Evolutionary conservation across 2,797 vertebrate genomes (phyloP).

Genomic region (Limnodromus scolopaceus): DNA sequence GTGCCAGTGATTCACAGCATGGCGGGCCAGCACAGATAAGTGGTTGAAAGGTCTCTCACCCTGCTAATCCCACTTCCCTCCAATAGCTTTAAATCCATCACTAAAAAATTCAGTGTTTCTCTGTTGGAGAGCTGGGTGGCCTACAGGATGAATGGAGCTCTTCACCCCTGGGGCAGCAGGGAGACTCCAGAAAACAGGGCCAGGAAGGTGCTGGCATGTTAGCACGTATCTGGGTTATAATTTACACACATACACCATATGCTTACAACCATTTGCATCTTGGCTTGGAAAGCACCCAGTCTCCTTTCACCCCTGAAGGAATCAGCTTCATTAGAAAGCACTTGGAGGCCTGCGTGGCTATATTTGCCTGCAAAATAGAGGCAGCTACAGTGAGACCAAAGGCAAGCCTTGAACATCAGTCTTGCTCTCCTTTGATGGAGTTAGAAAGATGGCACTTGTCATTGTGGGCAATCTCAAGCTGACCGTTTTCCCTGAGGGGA

Average conservation of each 20-base stretch:
- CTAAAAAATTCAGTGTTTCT: conserved; percentile 72
- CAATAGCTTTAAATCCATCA: conserved; percentile 74
- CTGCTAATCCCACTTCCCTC: conserved; percentile 68
- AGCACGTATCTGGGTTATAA: conserved; percentile 58
- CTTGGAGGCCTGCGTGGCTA: background rate
- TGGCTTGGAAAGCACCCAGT: conserved; percentile 12
- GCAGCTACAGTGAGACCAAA: background rate
- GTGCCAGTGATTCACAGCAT: conserved; percentile 21
- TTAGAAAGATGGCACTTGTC: conserved; percentile 8
- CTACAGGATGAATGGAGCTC: conserved; percentile 63
- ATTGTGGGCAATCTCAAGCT: background rate
- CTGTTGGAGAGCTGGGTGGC: conserved; percentile 68
- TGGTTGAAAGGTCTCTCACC: conserved; percentile 62
- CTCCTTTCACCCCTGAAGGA: conserved; percentile 45
- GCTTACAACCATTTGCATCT: conserved; percentile 45
- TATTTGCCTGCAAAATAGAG: conserved; percentile 4
- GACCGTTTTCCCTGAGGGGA: background rate
- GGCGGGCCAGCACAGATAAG: conserved; percentile 49
- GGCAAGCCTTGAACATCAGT: background rate
- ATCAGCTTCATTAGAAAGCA: conserved; percentile 5
- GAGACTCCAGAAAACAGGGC: conserved; percentile 29
- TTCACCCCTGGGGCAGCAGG: conserved; percentile 57
- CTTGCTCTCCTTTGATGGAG: background rate
- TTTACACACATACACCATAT: conserved; percentile 16
- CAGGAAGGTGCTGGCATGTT: conserved; percentile 63